phyloP scores from a whole-genome alignment of 2,113 vertebrate species.

The Romanogobio albipinnatus region DNA sequence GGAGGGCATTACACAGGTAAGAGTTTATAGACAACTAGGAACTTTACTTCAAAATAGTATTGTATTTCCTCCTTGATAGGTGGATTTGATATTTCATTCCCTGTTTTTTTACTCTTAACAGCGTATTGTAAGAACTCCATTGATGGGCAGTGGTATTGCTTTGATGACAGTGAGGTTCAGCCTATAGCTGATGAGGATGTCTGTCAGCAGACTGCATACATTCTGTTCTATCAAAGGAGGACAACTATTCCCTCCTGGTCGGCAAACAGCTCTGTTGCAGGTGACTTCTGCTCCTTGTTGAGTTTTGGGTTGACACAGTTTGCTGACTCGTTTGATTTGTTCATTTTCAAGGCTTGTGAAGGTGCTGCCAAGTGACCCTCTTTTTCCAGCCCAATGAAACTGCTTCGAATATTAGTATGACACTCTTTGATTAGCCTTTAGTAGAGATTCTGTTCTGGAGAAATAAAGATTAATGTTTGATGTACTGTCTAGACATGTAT shows the following conservation, averaged over 20 bases:
- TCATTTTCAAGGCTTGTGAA: not conserved
- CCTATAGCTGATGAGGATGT: slow-evolving; percentile 89
- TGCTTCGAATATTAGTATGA: not conserved
- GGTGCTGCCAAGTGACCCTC: not conserved
- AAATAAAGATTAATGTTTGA: not conserved
- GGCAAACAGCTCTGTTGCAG: slow-evolving; percentile 96
- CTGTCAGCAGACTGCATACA: slow-evolving; percentile 93
- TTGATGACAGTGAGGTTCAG: slow-evolving; percentile 96
- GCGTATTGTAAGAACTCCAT: slow-evolving; percentile 98
- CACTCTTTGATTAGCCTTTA: not conserved
- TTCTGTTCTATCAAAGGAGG: slow-evolving; percentile 96
- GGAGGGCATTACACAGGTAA: slow-evolving; percentile 96
- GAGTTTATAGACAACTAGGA: not conserved
- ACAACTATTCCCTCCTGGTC: slow-evolving; percentile 95
- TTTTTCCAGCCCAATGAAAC: not conserved
- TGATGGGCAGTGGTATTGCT: slow-evolving; percentile 98
- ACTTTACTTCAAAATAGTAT: not conserved
- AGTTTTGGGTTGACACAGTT: slow-evolving; percentile 16
- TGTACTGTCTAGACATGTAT: not conserved
- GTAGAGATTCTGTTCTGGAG: not conserved
- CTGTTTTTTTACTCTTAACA: slow-evolving; percentile 59
- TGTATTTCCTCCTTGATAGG: not conserved
- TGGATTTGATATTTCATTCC: not conserved
- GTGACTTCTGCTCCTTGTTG: slow-evolving; percentile 67
- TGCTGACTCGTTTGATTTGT: not conserved